Evolutionary conservation across 2,888 invertebrate species (phyloP), one percentile per base, ranked within the genome.

Genomic region (Zaprionus obscuricornis): DNA sequence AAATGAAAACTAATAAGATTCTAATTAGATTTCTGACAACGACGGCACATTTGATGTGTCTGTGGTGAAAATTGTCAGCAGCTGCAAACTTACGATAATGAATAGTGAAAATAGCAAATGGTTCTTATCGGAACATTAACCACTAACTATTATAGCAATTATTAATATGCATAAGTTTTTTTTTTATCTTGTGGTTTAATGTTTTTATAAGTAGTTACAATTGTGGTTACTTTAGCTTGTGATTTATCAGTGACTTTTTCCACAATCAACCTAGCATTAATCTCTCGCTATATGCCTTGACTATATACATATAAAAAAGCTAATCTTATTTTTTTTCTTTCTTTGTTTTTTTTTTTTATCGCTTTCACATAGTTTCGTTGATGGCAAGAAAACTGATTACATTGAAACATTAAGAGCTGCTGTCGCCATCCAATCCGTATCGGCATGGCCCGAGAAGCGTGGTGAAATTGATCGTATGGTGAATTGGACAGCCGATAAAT

Each of bases 391-490:
- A 86, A 88, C 90, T 1, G 92, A 92, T 47, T 99, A 96, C 88
- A 95, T 98, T 60, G 91, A 94, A 39, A 93, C 94, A 63, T 91
- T 99, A 54, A 92, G 93, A 50, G 96, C 97, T 86, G 96, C 95
- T 1, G 98, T 99, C 17, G 96, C 95, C 2, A 98, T 99, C 85
- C 95, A 95, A 77, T 98, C 98, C 3, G 97, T 99, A n/a, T 98
- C 98, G 16, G 95, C 96, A 86, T 97, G 96, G 94, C 93, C 95
- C 2, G 94, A 96, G 59, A 93, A 93, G 66, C 93, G 98, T 36
- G 90, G 91, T 10, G 97, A 98, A 69, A 94, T 97, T 69, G 91
- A 94, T 10, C 93, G 93, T 73, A 98, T 98, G 98, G 87, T 96
- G 18, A 91, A 96, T 66, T 98, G 97, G 96, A 93, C 93, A 43